phyloP scores from a whole-genome alignment of 2,113 vertebrate genomes.

The Numenius arquata region DNA sequence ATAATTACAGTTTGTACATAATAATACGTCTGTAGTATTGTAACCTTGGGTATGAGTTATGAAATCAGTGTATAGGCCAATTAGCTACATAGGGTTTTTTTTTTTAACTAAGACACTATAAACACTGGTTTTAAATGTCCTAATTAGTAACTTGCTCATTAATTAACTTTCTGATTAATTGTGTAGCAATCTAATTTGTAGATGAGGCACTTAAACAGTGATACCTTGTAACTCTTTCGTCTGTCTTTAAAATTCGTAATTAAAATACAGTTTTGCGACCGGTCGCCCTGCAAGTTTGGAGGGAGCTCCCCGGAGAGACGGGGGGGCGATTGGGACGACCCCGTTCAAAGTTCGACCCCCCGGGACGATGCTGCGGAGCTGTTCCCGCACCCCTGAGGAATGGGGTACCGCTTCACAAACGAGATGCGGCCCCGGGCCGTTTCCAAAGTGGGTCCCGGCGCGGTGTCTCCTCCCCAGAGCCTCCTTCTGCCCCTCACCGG shows the following conservation, averaged over 20 bases:
- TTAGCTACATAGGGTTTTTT: slow-evolving; percentile 63
- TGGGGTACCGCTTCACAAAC: too few relatives aligned
- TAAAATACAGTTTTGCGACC: slow-evolving; percentile 59
- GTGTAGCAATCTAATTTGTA: slow-evolving; percentile 84
- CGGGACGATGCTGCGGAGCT: background rate
- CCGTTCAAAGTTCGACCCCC: background rate
- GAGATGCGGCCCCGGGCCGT: accelerated
- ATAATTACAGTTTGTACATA: slow-evolving; percentile 75
- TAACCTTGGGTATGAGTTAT: slow-evolving; percentile 76
- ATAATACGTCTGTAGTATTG: slow-evolving; percentile 72
- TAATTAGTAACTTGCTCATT: slow-evolving; percentile 85
- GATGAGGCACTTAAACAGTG: slow-evolving; percentile 77
- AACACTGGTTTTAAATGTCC: slow-evolving; percentile 80
- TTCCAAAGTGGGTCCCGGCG: background rate
- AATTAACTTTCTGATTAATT: slow-evolving; percentile 87
- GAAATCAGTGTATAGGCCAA: slow-evolving; percentile 76
- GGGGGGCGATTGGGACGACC: background rate
- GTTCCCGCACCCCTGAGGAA: background rate
- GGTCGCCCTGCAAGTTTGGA: background rate
- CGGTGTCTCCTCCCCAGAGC: background rate
- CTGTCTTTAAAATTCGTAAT: slow-evolving; percentile 70
- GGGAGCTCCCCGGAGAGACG: background rate
- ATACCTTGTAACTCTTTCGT: slow-evolving; percentile 77
- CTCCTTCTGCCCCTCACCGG: background rate
- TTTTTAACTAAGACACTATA: slow-evolving; percentile 71